Conservation (phyloP, 2,888 invertebrate genomes). For the Blastobasis lacticolella region DNA sequence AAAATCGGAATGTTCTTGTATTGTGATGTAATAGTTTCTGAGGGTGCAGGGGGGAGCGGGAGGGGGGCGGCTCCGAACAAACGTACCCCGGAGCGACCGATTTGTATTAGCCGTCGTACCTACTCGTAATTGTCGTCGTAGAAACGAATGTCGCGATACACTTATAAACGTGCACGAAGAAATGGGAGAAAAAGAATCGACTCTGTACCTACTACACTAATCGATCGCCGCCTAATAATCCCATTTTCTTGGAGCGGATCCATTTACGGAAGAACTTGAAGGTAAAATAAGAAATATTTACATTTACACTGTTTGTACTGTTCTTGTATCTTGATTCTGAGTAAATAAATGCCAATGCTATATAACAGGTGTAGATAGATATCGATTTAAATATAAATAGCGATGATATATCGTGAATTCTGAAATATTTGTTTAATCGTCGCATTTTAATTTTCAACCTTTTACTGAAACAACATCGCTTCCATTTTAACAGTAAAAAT, state of each 20-base stretch:
- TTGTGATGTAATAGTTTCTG: constrained; percentile 57
- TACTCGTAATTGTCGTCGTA: constrained; percentile 68
- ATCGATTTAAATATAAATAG: too few species aligned
- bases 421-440: too few species aligned
- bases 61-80: constrained; percentile 44
- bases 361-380: too few species aligned
- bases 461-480: neutral
- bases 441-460: too few species aligned
- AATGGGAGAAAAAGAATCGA: constrained; percentile 6
- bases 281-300: neutral
- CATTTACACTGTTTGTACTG: constrained; percentile 2
- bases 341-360: too few species aligned
- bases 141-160: constrained; percentile 41
- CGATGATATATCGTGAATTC: too few species aligned
- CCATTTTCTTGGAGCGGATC: too few species aligned
- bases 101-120: constrained; percentile 69
- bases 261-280: constrained; percentile 35
- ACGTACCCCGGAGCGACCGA: constrained; percentile 64
- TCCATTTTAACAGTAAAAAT: constrained; percentile 1
- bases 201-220: too few species aligned
- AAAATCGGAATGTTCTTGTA: constrained; percentile 34
- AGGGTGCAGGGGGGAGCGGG: constrained; percentile 32
- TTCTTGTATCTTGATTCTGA: too few species aligned
- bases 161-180: constrained; percentile 51
- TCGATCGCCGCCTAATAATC: too few species aligned